These are phyloP conservation scores for Pogonognathellus flavescens DNA, from an alignment of 1,140 invertebrate genomes.

Conservation along the genomic window DNA sequence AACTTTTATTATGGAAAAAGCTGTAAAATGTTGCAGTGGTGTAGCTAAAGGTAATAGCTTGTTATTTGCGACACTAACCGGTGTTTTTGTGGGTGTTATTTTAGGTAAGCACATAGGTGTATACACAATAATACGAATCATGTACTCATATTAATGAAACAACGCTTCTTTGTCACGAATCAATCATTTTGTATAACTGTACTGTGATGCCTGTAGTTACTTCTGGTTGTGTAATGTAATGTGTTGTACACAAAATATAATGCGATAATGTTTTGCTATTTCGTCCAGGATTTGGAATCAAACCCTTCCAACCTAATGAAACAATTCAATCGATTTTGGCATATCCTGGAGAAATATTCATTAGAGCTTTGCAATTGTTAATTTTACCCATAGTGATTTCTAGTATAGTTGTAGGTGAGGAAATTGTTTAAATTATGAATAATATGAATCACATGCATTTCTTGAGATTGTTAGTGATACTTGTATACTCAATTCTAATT, in stretches of 20 bases:
- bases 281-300: conserved; percentile 79
- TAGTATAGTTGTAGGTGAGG: conserved; percentile 82
- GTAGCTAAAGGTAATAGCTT: conserved; percentile 10
- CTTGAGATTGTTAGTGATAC: not conserved
- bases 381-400: conserved; percentile 89
- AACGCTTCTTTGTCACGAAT: no score
- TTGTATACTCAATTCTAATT: not conserved
- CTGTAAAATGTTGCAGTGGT: not conserved
- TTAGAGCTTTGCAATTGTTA: conserved; percentile 88
- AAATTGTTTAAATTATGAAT: not conserved
- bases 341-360: conserved; percentile 91
- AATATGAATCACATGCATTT: not conserved
- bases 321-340: conserved; percentile 83
- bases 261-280: no score
- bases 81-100: conserved; percentile 49
- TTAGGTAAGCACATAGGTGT: conserved; percentile 52
- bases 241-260: no score
- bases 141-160: no score
- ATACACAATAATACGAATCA: not conserved
- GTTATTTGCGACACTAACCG: conserved; percentile 45
- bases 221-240: no score
- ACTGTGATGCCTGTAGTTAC: no score
- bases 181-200: no score
- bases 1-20: not conserved
- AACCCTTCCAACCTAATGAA: conserved; percentile 77